Base-by-base conservation (phyloP, 2,888 invertebrate species). In the Suillia variegata region DNA sequence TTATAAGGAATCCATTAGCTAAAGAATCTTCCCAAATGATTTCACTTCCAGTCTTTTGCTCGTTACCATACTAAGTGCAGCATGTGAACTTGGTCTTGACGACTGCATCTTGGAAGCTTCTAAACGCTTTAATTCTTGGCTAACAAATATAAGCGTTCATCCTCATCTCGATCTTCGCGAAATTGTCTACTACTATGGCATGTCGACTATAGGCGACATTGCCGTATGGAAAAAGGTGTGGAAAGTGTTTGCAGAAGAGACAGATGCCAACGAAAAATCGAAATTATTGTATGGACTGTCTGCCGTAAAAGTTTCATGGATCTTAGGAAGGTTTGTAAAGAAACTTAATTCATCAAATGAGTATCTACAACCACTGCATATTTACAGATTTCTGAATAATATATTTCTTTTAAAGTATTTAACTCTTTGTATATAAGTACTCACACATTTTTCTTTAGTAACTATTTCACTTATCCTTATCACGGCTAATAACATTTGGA, bases 201-300 rank as follows among this genome's bases (percentile, higher is more conserved):
- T 92, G 86, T 82, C 84, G 62, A 80, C 85, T 5, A 84, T 85
- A 18, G 86, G 88, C 0, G 80, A 83, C 34, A 86, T 87, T 61
- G 75, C 83, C 0, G 87, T 88, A 48, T 96, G 96, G 95, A 84
- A 91, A 8, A 78, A 82, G 34, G 81, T 96, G 68, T 93, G 93
- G 88, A 73, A 88, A 1, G 83, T 87, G 59, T 96, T 92, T 77
- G 73, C 86, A 48, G 80, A 82, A 0, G 95, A 94, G 76, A 83
- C 83, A 1, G 92, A 95, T 75, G 92, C 93, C 0, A 89, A 89
- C 56, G 94, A 96, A 74, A 91, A 90, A 75, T 70, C 86, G 0
- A 91, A 90, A 74, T 78, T 96, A 3, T 85, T 94, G 77, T 81
- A 81, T 6, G 94, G 92, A 2, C 83, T 97, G 58, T 84, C 93